phyloP scores from a whole-genome alignment of 2,888 invertebrate species.

The Beris chalybata region DNA sequence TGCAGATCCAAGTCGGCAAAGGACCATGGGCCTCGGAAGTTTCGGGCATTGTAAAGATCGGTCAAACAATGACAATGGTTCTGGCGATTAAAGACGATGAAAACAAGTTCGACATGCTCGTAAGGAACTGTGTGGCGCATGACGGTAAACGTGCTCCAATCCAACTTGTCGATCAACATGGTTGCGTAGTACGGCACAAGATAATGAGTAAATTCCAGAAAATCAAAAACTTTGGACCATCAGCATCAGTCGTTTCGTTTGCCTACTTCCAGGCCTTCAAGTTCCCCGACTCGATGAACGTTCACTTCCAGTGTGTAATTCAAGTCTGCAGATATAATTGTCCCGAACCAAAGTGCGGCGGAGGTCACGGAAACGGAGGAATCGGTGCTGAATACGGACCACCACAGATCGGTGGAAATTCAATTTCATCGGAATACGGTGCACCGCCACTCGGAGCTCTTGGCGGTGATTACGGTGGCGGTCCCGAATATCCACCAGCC shows the following conservation, averaged over 20 bases:
- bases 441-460: conserved; percentile 53
- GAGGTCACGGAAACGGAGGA: conserved; percentile 62
- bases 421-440: conserved; percentile 67
- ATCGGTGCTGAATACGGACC: conserved; percentile 67
- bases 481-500: conserved; percentile 78
- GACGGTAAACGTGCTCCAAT: conserved; percentile 93
- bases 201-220: conserved; percentile 96
- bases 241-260: conserved; percentile 91
- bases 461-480: conserved; percentile 57
- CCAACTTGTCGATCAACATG: conserved; percentile 89
- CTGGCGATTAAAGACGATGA: conserved; percentile 94
- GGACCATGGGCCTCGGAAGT: conserved; percentile 98
- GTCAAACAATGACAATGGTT: conserved; percentile 97
- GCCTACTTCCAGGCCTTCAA: conserved; percentile 97
- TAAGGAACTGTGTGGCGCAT: conserved; percentile 91
- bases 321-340: conserved; percentile 93
- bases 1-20: conserved; percentile 96
- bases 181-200: conserved; percentile 90
- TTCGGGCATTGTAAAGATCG: conserved; percentile 92
- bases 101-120: conserved; percentile 94
- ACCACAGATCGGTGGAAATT: conserved; percentile 60
- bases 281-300: conserved; percentile 96
- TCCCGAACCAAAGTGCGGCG: conserved; percentile 86
- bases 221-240: conserved; percentile 93
- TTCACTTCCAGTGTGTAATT: conserved; percentile 95